phyloP scores from a whole-genome alignment of 2,113 vertebrate species.

The Chrysochloris asiatica region DNA sequence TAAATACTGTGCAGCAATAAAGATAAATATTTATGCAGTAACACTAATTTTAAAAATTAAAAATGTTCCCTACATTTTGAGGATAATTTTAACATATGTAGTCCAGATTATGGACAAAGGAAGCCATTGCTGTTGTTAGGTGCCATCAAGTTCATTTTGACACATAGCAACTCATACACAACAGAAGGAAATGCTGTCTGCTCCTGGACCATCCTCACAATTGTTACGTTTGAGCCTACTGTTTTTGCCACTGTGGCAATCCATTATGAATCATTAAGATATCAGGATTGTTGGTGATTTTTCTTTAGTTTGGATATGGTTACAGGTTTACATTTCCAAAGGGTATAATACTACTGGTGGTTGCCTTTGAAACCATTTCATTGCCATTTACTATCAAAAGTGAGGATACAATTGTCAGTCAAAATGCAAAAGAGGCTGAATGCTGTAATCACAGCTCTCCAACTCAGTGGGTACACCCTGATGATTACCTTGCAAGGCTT shows the following conservation, averaged over 20 bases:
- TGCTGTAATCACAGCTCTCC: background rate
- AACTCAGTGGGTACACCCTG: background rate
- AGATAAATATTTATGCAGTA: background rate
- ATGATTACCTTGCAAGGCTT: background rate
- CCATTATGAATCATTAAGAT: constrained; percentile 7
- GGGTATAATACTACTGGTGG: background rate
- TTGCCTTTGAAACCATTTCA: background rate
- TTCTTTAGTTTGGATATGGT: background rate
- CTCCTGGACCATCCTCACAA: no score
- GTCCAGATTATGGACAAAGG: background rate
- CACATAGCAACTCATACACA: no score
- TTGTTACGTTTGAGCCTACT: no score
- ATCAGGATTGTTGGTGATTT: background rate
- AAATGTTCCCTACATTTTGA: background rate
- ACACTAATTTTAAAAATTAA: background rate
- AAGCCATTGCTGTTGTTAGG: no score
- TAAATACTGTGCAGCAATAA: background rate
- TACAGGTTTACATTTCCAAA: background rate
- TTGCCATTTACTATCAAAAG: background rate
- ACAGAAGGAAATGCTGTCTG: no score
- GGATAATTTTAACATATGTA: background rate
- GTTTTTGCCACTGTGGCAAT: no score
- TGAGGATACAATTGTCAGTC: background rate
- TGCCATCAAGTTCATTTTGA: no score
- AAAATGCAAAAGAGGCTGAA: background rate